Evolutionary conservation across 2,797 vertebrate genomes (phyloP).

Genomic region (Diceros bicornis): DNA sequence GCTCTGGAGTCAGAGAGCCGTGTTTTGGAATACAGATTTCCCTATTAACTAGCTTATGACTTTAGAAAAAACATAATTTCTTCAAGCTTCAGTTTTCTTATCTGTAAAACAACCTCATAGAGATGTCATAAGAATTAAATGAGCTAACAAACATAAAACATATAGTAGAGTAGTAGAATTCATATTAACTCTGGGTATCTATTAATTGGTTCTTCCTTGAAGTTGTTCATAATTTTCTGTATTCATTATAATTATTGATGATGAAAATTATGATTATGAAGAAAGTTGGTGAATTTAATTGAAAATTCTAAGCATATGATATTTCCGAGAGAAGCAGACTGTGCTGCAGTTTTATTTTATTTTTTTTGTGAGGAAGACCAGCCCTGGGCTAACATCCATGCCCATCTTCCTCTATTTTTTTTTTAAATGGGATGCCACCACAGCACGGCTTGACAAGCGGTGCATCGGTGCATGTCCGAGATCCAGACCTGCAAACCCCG

Average conservation of each 20-base stretch:
- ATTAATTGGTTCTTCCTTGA: slow-evolving; percentile 1
- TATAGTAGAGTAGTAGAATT: not conserved
- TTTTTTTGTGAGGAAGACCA: too few relatives aligned
- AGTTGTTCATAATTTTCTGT: slow-evolving; percentile 43
- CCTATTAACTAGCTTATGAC: not conserved
- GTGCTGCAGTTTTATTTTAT: not conserved
- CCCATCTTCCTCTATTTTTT: too few relatives aligned
- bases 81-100: slow-evolving; percentile 11
- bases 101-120: slow-evolving; percentile 15
- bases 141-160: slow-evolving; percentile 36
- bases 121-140: slow-evolving; percentile 13
- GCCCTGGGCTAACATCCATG: too few relatives aligned
- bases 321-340: not conserved
- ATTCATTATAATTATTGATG: slow-evolving; percentile 55
- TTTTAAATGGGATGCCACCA: too few relatives aligned
- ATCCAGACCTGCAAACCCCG: too few relatives aligned
- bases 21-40: slow-evolving; percentile 10
- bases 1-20: not conserved
- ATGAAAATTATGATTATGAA: slow-evolving; percentile 56
- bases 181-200: slow-evolving; percentile 43
- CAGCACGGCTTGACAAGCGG: too few relatives aligned
- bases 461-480: too few relatives aligned
- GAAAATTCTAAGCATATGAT: slow-evolving; percentile 29
- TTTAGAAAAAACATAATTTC: slow-evolving; percentile 30
- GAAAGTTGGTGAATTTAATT: slow-evolving; percentile 60